Base-by-base conservation (phyloP, 2,888 invertebrate species). In the Lamellibrachia columna region DNA sequence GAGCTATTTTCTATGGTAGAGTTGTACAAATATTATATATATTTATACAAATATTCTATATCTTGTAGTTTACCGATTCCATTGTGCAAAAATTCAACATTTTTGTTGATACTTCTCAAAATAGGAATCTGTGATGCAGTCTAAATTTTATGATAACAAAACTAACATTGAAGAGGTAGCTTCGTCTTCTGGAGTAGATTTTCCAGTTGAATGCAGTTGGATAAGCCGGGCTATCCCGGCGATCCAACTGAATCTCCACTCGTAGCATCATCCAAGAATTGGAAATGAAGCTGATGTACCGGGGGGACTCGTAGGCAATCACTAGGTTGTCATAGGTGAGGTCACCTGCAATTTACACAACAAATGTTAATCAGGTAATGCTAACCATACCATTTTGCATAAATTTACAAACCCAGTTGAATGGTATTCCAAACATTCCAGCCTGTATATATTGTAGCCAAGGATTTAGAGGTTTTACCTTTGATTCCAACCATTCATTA, bases 291-390 rank as follows among this genome's bases (percentile, higher is more conserved):
- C 93, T 93, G 75, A 93, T 58, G 52, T 93, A 93, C 3, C 92
- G 92, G 15, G 93, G 93, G 2, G 93, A 93, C 92, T 93, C 93
- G n/a, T 93, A 93, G 3, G 93, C 93, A 22, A 90, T 93, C 22
- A 93, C 91, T 8, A 93, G 90, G 60, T 93, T 92, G 53, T 92
- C 92, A 53, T 93, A 93, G 11, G n/a, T 91, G 6, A 93, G 75
- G 75, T n/a, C 92, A 60, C 52, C 93, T 92, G 92, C 75, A 22
- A 92, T 9, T 22, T 40, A 53, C 40, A 40, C 40, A 91, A 8
- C 52, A 92, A 75, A 15, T n/a, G n/a, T 2, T 75, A 11, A 15
- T 1, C 15, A 75, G 15, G 60, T 15, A 7, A 15, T 60, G 3
- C 22, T 22, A 15, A 60, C 11, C 3, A 60, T 22, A 75, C 75